phyloP scores from a whole-genome alignment of 2,113 vertebrate genomes.

The Telmatochromis sp. region DNA sequence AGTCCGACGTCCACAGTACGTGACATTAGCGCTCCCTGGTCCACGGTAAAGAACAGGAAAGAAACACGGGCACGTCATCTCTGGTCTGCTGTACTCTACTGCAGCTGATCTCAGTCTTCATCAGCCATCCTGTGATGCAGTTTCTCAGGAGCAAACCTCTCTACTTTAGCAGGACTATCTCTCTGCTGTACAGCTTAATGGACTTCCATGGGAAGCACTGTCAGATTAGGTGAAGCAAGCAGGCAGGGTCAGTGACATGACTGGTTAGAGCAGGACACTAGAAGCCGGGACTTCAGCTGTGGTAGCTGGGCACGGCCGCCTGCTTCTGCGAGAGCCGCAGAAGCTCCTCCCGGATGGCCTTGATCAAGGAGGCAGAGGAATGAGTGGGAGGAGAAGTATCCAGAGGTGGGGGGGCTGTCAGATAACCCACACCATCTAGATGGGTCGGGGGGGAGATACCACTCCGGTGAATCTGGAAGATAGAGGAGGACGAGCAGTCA shows the following conservation, averaged over 20 bases:
- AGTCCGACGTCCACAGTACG: background rate
- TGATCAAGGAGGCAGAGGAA: slow-evolving; percentile 96
- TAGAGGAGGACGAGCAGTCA: slow-evolving; percentile 78
- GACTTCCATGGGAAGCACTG: slow-evolving; percentile 68
- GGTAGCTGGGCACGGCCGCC: slow-evolving; percentile 82
- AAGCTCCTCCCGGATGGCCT: slow-evolving; percentile 97
- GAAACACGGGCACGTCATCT: background rate
- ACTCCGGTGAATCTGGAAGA: slow-evolving; percentile 83
- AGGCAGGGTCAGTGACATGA: slow-evolving; percentile 37
- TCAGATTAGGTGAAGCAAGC: slow-evolving; percentile 27
- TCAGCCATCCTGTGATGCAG: background rate
- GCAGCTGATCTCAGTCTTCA: background rate
- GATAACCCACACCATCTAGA: slow-evolving; percentile 78
- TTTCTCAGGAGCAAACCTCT: background rate
- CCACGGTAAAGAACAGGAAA: background rate
- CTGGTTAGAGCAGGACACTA: slow-evolving; percentile 3
- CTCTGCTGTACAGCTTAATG: slow-evolving; percentile 34
- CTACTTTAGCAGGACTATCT: slow-evolving; percentile 22
- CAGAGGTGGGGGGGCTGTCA: slow-evolving; percentile 76
- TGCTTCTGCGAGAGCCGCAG: slow-evolving; percentile 96
- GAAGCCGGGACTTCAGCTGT: slow-evolving; percentile 77
- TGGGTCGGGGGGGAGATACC: slow-evolving; percentile 75
- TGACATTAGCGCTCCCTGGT: background rate
- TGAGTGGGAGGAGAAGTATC: slow-evolving; percentile 84
- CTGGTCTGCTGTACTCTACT: background rate